Percentiles rank a stretch among this genome's conserved stretches.
phyloP scores from a whole-genome alignment of 2,888 invertebrate genomes.

The Lasioglossum morio region DNA sequence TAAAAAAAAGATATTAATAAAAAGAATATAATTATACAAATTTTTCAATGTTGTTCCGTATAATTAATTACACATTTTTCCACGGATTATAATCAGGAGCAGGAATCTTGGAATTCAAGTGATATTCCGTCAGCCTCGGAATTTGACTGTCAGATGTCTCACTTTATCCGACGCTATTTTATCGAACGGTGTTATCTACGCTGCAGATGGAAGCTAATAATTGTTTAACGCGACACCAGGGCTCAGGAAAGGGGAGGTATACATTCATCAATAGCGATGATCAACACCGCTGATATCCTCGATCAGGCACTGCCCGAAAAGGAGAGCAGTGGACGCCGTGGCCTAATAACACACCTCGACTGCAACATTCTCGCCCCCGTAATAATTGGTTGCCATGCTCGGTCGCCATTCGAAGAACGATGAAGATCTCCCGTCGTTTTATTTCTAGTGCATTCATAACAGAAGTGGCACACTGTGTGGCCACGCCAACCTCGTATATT shows the following conservation, averaged over 20 bases:
- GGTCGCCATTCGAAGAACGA: constrained; percentile 62
- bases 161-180: constrained; percentile 8
- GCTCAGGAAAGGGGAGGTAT: constrained; percentile 10
- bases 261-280: constrained; percentile 59
- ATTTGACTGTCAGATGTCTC: constrained; percentile 26
- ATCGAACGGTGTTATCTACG: constrained; percentile 27
- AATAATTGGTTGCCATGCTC: constrained; percentile 72
- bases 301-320: constrained; percentile 61
- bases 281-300: constrained; percentile 64
- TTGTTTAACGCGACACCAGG: constrained; percentile 32
- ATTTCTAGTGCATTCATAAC: constrained; percentile 67
- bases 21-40: background rate
- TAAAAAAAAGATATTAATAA: no score
- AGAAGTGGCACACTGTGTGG: constrained; percentile 57
- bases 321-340: constrained; percentile 65
- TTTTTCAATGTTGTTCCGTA: background rate
- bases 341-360: constrained; percentile 70
- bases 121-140: background rate
- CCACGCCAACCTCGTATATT: constrained; percentile 41
- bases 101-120: background rate
- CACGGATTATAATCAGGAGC: background rate
- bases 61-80: background rate
- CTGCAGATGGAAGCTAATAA: constrained; percentile 37
- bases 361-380: constrained; percentile 73
- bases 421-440: constrained; percentile 68